A percentile compares a stretch with the other conserved stretches of the same genome.
phyloP scores from a whole-genome alignment of 2,113 vertebrate genomes.

The Diphyllodes magnificus region DNA sequence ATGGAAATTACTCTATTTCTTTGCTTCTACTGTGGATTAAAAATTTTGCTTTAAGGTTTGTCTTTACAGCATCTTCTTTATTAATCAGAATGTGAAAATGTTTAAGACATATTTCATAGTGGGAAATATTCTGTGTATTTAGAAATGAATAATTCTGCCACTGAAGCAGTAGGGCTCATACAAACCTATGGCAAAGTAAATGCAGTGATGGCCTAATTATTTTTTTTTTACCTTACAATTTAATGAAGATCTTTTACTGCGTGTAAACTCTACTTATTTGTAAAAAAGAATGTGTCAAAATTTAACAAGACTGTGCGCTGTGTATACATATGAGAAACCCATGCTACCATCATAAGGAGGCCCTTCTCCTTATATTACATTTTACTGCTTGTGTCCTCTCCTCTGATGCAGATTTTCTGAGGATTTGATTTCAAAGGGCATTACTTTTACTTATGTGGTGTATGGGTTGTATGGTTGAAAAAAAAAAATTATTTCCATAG shows the following conservation, averaged over 20 bases:
- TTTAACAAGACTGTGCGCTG: not conserved
- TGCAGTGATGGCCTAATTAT: fast-evolving
- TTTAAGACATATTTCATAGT: not conserved
- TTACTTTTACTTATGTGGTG: not conserved
- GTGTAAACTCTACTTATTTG: not conserved
- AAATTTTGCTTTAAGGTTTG: not conserved
- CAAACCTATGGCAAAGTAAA: not conserved
- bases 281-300: not conserved
- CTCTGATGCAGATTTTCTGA: not conserved
- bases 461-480: not conserved
- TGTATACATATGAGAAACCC: not conserved
- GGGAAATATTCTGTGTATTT: not conserved
- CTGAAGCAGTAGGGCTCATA: not conserved
- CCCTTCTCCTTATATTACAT: not conserved
- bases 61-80: not conserved
- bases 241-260: not conserved
- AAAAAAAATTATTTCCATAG: not conserved
- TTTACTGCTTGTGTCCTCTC: not conserved
- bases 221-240: not conserved
- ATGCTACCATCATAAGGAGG: not conserved
- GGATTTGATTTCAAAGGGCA: not conserved
- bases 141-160: not conserved
- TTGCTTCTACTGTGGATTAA: not conserved
- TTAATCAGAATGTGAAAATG: not conserved
- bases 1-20: not conserved